A percentile compares a stretch with the other conserved stretches of the same genome.
Evolutionary conservation across 2,113 vertebrate species (phyloP).

Genomic region (Microcebus murinus): DNA sequence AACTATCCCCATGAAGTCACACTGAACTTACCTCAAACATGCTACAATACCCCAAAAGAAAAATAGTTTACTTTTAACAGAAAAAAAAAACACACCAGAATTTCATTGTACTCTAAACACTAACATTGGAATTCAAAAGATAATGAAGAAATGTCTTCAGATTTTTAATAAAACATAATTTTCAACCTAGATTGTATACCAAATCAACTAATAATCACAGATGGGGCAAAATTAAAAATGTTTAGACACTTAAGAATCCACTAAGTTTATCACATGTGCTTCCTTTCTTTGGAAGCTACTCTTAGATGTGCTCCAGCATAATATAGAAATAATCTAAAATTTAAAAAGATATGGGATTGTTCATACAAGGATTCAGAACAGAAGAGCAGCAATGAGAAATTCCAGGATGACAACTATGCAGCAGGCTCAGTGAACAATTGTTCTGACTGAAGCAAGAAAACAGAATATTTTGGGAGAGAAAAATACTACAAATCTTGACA

Average conservation of each 20-base stretch:
- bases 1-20: background rate
- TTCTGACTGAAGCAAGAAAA: background rate
- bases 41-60: background rate
- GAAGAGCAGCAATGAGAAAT: background rate
- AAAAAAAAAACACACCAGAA: background rate
- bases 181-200: background rate
- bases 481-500: background rate
- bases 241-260: background rate
- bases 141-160: background rate
- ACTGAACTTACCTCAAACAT: background rate
- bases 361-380: background rate
- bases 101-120: background rate
- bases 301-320: background rate
- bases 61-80: background rate
- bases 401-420: too few species aligned
- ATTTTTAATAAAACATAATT: background rate
- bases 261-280: background rate
- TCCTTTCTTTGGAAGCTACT: background rate
- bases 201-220: background rate
- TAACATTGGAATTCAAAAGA: background rate
- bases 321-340: background rate
- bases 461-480: background rate
- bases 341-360: background rate
- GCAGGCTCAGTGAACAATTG: background rate
- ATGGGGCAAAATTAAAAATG: background rate